Conservation (phyloP, 1,140 invertebrate genomes). For the Hylaeus volcanicus region DNA sequence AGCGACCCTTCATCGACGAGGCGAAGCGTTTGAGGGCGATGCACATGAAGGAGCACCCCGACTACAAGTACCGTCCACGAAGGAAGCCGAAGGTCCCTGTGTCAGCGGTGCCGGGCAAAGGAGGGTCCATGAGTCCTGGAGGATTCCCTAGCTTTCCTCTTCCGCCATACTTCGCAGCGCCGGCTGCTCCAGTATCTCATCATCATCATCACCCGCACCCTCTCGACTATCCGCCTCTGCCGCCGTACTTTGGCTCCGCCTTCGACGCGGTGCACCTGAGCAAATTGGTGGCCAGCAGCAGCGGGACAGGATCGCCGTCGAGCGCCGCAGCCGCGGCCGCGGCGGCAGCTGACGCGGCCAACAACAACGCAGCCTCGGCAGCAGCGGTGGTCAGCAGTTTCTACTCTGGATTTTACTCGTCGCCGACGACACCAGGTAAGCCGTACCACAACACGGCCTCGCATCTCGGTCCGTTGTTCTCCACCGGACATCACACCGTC, state of each 20-base stretch:
- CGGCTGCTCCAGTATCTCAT: slow-evolving; percentile 76
- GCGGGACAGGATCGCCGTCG: slow-evolving; percentile 70
- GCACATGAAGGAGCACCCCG: slow-evolving; percentile 99
- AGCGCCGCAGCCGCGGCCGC: slow-evolving; percentile 86
- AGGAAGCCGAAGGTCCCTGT: slow-evolving; percentile 93
- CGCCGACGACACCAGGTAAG: slow-evolving; percentile 32
- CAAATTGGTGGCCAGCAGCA: slow-evolving; percentile 77
- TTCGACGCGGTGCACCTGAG: slow-evolving; percentile 84
- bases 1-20: slow-evolving; percentile 99
- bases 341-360: slow-evolving; percentile 65
- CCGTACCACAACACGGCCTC: slow-evolving; percentile 66
- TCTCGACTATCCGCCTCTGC: slow-evolving; percentile 73
- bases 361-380: slow-evolving; percentile 56
- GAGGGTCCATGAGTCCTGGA: slow-evolving; percentile 89
- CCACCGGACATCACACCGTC: slow-evolving; percentile 75
- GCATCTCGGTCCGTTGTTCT: slow-evolving; percentile 74
- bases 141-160: slow-evolving; percentile 82
- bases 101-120: slow-evolving; percentile 84
- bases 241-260: slow-evolving; percentile 84
- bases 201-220: slow-evolving; percentile 80
- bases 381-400: slow-evolving; percentile 84
- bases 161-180: slow-evolving; percentile 82
- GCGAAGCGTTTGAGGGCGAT: slow-evolving; percentile 96
- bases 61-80: slow-evolving; percentile 97
- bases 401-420: slow-evolving; percentile 81